Evolutionary conservation across 37 sponge, comb jelly and placozoan species (phyloP).

Genomic region (Theonella swinhoei): DNA sequence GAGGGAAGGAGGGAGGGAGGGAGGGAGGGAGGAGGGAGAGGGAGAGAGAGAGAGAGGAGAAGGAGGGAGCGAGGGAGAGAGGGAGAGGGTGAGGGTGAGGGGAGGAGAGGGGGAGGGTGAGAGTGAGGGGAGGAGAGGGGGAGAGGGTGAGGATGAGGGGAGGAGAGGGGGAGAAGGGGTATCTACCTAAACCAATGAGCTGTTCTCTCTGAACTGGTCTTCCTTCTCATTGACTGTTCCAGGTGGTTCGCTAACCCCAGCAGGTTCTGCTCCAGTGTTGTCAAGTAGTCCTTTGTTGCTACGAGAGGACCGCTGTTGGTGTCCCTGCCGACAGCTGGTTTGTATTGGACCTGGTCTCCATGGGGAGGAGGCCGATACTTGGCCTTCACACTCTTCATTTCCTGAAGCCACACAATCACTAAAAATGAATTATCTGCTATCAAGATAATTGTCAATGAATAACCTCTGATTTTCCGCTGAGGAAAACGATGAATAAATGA

Average conservation of each 20-base stretch:
- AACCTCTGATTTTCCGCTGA: constrained; percentile 73
- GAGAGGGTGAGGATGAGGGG: no score
- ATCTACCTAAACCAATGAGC: constrained; percentile 48
- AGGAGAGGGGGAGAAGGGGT: background rate
- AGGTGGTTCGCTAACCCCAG: constrained; percentile 51
- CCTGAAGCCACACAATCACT: constrained; percentile 26
- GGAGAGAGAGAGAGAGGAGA: background rate
- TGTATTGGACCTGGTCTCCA: constrained; percentile 43
- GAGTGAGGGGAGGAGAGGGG: no score
- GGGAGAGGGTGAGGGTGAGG: no score
- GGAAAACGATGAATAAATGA: constrained; percentile 58
- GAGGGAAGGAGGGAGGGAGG: background rate
- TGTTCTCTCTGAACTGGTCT: constrained; percentile 25
- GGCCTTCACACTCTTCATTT: constrained; percentile 52
- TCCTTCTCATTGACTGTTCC: constrained; percentile 39
- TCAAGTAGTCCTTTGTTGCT: constrained; percentile 73
- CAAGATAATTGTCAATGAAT: background rate
- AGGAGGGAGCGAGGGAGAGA: no score
- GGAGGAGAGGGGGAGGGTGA: background rate
- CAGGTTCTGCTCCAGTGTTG: constrained; percentile 63
- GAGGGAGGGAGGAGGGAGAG: no score
- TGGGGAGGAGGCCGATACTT: constrained; percentile 55
- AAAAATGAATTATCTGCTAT: background rate
- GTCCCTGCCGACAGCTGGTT: constrained; percentile 74
- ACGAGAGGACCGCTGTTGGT: constrained; percentile 79